Base-by-base conservation (phyloP, 2,888 invertebrate genomes). In the Dinocampus coccinellae region DNA sequence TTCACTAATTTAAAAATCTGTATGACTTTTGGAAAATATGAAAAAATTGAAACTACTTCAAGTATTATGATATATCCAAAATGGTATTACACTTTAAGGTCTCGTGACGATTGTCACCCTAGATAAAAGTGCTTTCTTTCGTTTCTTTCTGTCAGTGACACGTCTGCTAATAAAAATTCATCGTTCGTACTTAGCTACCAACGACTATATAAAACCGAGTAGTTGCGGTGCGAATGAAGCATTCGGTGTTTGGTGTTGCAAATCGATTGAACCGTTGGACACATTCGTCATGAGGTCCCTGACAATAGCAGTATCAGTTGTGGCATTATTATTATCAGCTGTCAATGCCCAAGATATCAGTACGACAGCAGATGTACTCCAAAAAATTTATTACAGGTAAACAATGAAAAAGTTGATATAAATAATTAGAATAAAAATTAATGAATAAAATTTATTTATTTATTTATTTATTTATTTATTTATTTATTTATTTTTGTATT, bases 181-280 rank as follows among this genome's bases (percentile, higher is more conserved):
- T 70, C 66, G 66, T 36, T 64, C 85, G 84, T 83, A 70, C 80
- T 65, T 75, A 74, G 79, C 81, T 78, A 72, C 81, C 81, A 80
- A 77, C 82, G 80, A 78, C 82, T 87, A 83, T 87, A 87, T 87
- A 87, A 85, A 87, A 85, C 85, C 81, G 80, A 80, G 82, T 79
- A 79, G 81, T 78, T 83, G 78, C 78, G 78, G 81, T 80, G 77
- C 77, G 79, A 74, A 47, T 76, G 78, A 81, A 82, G 81, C 88
- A 87, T 85, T 87, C 86, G 85, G 84, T 84, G 82, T 80, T 85
- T 82, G 79, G 83, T 81, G 79, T 84, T 77, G 81, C 83, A 79
- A 84, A 83, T 84, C 82, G 82, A 80, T 83, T 80, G 79, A 76
- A 76, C 81, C 70, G 70, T n/a, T 73, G 72, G 71, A 70, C 65